phyloP scores from a whole-genome alignment of 92 coral and sea anemone species.

The Porites lobata region DNA sequence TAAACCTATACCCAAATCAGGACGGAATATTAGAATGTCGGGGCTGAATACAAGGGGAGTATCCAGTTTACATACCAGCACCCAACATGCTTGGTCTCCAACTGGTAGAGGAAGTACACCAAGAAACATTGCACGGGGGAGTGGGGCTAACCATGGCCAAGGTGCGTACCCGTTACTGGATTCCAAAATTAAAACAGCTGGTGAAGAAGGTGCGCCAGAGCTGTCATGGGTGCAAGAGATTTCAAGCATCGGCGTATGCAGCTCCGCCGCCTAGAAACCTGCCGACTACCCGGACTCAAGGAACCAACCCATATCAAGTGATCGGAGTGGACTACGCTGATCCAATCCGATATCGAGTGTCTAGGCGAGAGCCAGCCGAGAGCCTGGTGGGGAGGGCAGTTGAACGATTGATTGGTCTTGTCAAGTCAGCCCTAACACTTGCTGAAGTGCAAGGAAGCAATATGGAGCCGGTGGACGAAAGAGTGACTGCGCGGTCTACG shows the following conservation, averaged over 20 bases:
- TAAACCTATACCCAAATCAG: constrained; percentile 20
- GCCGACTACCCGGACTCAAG: constrained; percentile 19
- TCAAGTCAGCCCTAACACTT: not conserved
- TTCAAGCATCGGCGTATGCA: constrained; percentile 22
- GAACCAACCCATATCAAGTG: constrained; percentile 8
- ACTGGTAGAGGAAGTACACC: not conserved
- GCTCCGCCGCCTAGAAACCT: constrained; percentile 1
- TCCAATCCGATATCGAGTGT: not conserved
- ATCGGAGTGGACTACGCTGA: constrained; percentile 11
- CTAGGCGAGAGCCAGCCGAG: not conserved
- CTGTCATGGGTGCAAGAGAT: constrained; percentile 4
- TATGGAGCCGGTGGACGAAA: not conserved
- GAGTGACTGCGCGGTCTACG: constrained; percentile 17
- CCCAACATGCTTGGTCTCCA: too few relatives aligned
- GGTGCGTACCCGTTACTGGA: constrained; percentile 17
- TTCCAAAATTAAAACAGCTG: not conserved
- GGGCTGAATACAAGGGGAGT: not conserved
- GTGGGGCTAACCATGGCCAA: constrained; percentile 36
- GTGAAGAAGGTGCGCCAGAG: constrained; percentile 2
- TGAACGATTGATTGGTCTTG: not conserved
- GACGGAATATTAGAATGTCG: constrained; percentile 17
- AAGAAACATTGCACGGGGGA: constrained; percentile 11
- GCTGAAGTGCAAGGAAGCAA: constrained; percentile 20
- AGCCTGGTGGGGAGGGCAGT: not conserved
- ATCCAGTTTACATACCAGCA: too few relatives aligned